Evolutionary conservation across 2,888 invertebrate genomes (phyloP).

Genomic region (Petrophora chlorosata): DNA sequence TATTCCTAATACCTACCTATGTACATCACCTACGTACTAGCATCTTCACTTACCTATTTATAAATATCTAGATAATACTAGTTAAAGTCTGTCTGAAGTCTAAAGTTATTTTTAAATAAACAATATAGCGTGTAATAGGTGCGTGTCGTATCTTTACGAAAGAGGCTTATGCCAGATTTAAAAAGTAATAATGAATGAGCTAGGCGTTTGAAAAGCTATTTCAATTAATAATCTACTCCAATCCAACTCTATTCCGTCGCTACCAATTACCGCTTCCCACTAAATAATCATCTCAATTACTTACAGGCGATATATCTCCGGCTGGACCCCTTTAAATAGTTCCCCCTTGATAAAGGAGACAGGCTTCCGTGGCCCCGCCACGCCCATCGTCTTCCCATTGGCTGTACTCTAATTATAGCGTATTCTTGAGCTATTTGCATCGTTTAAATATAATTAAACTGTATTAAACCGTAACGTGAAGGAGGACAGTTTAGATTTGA

Average conservation of each 20-base stretch:
- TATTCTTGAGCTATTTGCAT: conserved; percentile 78
- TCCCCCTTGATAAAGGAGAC: conserved; percentile 65
- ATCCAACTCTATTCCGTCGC: conserved; percentile 10
- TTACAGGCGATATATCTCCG: conserved; percentile 69
- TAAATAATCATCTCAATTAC: conserved; percentile 83
- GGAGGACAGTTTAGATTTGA: conserved; percentile 32
- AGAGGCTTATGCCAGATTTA: no score
- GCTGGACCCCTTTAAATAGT: conserved; percentile 65
- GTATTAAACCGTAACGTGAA: conserved; percentile 30
- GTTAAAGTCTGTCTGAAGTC: no score
- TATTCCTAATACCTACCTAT: no score
- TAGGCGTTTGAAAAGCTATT: no score
- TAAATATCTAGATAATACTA: no score
- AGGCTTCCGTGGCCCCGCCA: conserved; percentile 57
- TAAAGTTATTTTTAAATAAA: no score
- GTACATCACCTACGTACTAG: no score
- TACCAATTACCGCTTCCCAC: conserved; percentile 46
- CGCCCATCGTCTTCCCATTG: conserved; percentile 71
- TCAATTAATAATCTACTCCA: no score
- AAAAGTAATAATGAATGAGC: no score
- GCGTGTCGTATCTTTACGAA: no score
- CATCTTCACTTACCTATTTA: no score
- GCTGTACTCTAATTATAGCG: conserved; percentile 77
- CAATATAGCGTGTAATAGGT: no score
- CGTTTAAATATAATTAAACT: conserved; percentile 56